Conservation (phyloP, 2,113 vertebrate genomes). For the Martes martes region DNA sequence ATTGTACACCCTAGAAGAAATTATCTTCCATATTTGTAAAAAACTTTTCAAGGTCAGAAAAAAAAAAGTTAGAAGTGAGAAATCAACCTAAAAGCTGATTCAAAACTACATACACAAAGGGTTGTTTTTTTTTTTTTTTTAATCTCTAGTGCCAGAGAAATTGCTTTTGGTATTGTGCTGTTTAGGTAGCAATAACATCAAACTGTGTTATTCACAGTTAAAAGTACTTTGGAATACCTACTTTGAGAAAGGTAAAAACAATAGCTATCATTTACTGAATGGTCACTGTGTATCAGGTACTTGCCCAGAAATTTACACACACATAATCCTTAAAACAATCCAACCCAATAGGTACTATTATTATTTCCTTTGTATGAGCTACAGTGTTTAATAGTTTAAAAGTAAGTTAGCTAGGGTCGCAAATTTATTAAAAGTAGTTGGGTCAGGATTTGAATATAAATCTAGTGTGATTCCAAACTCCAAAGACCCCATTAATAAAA, state of each 20-base stretch:
- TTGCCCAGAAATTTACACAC: constrained; percentile 22
- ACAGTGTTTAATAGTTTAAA: not conserved
- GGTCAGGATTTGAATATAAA: not conserved
- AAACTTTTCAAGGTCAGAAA: not conserved
- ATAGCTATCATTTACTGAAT: not conserved
- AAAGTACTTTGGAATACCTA: constrained; percentile 29
- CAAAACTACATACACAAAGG: not conserved
- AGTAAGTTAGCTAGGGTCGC: not conserved
- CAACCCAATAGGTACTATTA: not conserved
- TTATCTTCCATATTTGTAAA: not conserved
- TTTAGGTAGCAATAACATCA: not conserved
- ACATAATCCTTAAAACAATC: constrained; percentile 31
- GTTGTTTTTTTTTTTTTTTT: not conserved
- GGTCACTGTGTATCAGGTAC: not conserved
- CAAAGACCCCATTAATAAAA: not conserved
- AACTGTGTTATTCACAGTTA: constrained; percentile 18
- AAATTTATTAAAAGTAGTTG: not conserved
- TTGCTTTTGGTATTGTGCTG: not conserved
- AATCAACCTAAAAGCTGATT: not conserved
- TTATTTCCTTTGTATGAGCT: not conserved
- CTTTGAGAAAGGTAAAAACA: constrained; percentile 39
- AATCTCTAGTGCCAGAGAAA: not conserved
- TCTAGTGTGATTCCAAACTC: constrained; percentile 4
- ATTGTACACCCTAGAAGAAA: constrained; percentile 29
- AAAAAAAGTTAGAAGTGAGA: not conserved